Conservation (phyloP, 2,113 vertebrate genomes). For the Oostethus manadensis region DNA sequence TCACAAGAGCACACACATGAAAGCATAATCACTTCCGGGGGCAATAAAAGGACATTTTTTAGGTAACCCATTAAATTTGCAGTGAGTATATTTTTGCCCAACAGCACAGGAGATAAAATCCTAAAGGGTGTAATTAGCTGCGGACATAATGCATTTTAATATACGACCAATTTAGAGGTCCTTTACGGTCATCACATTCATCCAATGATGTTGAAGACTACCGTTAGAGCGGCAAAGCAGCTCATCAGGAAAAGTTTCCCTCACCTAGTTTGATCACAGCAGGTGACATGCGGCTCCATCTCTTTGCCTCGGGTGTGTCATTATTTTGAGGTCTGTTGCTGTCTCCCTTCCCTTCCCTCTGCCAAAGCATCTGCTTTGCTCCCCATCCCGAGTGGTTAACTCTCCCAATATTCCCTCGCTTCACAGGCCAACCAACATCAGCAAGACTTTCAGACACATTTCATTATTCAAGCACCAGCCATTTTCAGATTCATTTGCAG, state of each 20-base stretch:
- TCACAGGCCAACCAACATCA: constrained; percentile 42
- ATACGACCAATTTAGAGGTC: background rate
- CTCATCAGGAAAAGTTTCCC: too few species aligned
- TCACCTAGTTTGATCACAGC: background rate
- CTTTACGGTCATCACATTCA: background rate
- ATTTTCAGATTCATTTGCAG: constrained; percentile 50
- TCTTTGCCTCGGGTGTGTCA: background rate
- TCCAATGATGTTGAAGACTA: too few species aligned
- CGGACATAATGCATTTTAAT: background rate
- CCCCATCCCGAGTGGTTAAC: constrained; percentile 1
- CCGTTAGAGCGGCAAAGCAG: too few species aligned
- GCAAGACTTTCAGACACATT: constrained; percentile 27
- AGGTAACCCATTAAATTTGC: background rate
- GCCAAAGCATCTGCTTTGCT: background rate
- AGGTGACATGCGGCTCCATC: background rate
- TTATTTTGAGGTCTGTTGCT: constrained; percentile 3
- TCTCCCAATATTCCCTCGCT: constrained; percentile 14
- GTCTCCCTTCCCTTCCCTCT: constrained; percentile 6
- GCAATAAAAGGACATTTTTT: too few species aligned
- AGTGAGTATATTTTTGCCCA: background rate
- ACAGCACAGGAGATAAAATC: background rate
- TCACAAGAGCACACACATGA: too few species aligned
- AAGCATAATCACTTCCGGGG: too few species aligned
- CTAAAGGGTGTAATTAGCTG: background rate
- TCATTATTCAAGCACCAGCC: constrained; percentile 35